phyloP scores from a whole-genome alignment of 2,888 invertebrate species.

The Lamellibrachia columna region DNA sequence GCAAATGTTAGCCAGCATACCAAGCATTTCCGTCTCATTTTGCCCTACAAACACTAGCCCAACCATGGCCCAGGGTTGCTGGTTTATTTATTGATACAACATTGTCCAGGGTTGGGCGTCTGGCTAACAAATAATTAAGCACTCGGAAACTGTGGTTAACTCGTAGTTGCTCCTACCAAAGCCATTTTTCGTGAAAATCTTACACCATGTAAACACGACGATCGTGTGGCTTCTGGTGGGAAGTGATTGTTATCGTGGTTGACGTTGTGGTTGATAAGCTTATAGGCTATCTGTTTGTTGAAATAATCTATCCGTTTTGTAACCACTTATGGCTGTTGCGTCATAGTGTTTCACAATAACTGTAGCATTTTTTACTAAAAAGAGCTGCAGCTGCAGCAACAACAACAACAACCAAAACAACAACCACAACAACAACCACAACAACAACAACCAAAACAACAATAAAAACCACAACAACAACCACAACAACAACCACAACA shows the following conservation, averaged over 20 bases:
- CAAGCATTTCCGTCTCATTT: background rate
- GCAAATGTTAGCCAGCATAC: background rate
- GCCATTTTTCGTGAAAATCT: background rate
- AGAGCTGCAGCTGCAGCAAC: no score
- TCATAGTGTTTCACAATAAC: background rate
- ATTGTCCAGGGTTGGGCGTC: background rate
- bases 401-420: no score
- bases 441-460: no score
- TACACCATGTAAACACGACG: background rate
- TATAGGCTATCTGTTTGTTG: background rate
- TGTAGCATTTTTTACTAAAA: background rate
- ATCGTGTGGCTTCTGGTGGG: background rate
- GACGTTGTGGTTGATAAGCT: background rate
- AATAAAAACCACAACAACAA: no score
- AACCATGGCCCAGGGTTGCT: background rate
- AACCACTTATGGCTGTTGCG: background rate
- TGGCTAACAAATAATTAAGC: background rate
- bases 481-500: no score
- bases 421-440: no score
- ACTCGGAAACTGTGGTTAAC: background rate
- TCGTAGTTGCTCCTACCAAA: background rate
- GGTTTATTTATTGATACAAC: background rate
- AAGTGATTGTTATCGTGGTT: background rate
- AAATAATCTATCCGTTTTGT: background rate
- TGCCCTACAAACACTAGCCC: background rate